Evolutionary conservation across 2,113 vertebrate genomes (phyloP), one percentile per base, ranked within the genome.

Genomic region (Centrocercus urophasianus): DNA sequence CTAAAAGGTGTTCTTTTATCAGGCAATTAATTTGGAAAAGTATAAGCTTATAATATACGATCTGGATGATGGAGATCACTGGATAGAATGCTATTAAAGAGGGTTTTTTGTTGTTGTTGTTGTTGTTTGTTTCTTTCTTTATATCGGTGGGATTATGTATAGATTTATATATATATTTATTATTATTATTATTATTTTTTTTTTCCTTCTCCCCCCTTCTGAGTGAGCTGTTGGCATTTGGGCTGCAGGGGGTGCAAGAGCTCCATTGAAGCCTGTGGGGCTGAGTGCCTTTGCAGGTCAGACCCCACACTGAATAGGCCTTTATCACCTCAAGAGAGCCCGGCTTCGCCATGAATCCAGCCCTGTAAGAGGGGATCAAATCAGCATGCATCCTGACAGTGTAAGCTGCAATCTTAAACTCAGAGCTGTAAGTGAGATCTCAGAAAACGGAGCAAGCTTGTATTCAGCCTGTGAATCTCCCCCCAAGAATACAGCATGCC

Each of bases 221-320:
- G 34, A 5, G 36, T 87, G 98, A 96, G 92, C 48, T 95, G 97
- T 74, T 64, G 30, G 90, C 75, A 5, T 50, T 56, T 10, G 64
- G 97, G 90, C 99, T 98, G 98, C 96, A 99, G 99, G 98, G 98
- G 99, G 99, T 98, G 99, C 98, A 98, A 97, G 98, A 98, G 98
- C 98, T 99, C 99, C 98, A 99, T 96, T 97, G 96, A 97, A 97
- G 43, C 28, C 6, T 6, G 56, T 43, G 2, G 27, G 21, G 1
- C n/a, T 18, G 45, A 12, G 32, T 6, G 69, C 8, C 65, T 36
- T 85, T 34, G 36, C 72, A 8, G 83, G 85, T 42, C 69, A 45
- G 95, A 50, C 63, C 88, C 40, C 34, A 14, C 84, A 22, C 8
- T 63, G 72, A 64, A 61, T 5, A 36, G 92, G 84, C 93, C 85